Conservation (phyloP, 2,113 vertebrate species). For the Sturnira hondurensis region DNA sequence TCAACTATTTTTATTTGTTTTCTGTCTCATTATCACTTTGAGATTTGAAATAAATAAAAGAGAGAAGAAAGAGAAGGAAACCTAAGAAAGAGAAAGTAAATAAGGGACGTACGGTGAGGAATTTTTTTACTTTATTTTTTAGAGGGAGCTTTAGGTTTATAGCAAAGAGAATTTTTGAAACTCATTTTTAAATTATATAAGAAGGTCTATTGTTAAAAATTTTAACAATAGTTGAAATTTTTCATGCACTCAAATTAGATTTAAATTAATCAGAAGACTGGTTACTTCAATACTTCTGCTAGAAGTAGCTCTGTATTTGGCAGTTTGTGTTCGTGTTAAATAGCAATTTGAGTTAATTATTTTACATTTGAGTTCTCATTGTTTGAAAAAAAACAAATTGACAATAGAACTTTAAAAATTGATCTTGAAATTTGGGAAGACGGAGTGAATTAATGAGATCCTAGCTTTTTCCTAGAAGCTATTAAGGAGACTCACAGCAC, state of each 20-base stretch:
- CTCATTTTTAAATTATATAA: background rate
- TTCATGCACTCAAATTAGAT: background rate
- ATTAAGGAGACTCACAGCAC: no score
- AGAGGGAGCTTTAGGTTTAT: background rate
- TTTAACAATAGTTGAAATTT: background rate
- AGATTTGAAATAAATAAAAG: background rate
- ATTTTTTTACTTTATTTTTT: background rate
- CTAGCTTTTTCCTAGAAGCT: background rate
- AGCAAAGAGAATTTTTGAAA: background rate
- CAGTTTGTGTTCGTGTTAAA: background rate
- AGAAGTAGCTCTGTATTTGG: background rate
- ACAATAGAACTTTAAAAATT: background rate
- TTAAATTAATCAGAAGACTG: background rate
- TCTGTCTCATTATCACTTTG: background rate
- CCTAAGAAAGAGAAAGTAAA: background rate
- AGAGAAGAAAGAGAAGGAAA: background rate
- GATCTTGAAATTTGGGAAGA: background rate
- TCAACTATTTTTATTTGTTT: background rate
- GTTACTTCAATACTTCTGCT: background rate
- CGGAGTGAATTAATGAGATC: background rate
- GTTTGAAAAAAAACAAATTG: background rate
- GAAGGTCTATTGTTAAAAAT: background rate
- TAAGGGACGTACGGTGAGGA: background rate
- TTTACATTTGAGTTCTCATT: background rate
- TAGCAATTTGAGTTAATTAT: background rate